A percentile compares a stretch with the other conserved stretches of the same genome.
Evolutionary conservation across 2,113 vertebrate genomes (phyloP).

Genomic region (Nipponia nippon): DNA sequence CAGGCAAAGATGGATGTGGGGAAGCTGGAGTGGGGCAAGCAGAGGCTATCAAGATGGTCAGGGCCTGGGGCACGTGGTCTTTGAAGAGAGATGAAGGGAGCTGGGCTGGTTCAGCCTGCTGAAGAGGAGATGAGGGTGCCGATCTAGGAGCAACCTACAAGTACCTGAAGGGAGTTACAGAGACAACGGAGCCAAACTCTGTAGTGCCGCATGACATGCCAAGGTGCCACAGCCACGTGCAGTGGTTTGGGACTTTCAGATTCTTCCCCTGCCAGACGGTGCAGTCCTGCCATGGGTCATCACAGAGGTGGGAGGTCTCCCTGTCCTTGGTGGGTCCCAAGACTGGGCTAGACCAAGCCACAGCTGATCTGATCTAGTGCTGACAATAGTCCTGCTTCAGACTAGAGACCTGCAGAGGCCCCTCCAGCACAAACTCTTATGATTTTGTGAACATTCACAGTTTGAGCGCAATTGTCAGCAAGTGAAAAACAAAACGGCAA

Average conservation of each 20-base stretch:
- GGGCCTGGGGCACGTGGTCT: neutral
- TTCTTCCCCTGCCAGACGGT: neutral
- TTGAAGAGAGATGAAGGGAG: neutral
- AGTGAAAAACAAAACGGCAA: neutral
- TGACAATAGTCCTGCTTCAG: fast-evolving
- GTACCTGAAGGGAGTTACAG: neutral
- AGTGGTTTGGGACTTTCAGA: neutral
- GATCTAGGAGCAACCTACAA: neutral
- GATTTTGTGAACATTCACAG: neutral
- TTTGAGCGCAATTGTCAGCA: neutral
- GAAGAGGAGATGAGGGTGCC: neutral
- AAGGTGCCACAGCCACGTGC: neutral
- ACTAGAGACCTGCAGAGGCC: neutral
- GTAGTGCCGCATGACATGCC: fast-evolving
- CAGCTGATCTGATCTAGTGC: neutral
- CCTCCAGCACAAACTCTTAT: neutral
- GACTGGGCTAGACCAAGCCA: neutral
- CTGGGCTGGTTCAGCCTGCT: neutral
- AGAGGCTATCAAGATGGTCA: neutral
- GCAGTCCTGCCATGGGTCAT: neutral
- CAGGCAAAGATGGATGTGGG: neutral
- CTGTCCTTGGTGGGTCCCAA: neutral
- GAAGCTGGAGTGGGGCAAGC: neutral
- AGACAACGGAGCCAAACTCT: neutral
- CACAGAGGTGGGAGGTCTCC: neutral